These are phyloP conservation scores for Electrona antarctica DNA, from an alignment of 2,113 vertebrate genomes.

Conservation along the genomic window DNA sequence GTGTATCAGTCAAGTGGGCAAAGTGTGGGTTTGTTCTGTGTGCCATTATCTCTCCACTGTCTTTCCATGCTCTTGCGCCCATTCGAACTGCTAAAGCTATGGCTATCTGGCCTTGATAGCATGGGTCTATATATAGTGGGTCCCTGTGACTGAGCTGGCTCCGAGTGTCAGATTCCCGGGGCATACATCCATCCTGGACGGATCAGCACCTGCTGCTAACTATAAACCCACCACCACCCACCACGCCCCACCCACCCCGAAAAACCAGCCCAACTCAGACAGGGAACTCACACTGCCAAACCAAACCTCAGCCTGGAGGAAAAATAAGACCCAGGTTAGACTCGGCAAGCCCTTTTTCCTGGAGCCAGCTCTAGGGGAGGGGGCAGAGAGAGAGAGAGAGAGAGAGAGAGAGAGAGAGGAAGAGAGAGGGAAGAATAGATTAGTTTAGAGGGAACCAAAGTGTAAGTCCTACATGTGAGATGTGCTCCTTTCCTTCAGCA, in stretches of 20 bases:
- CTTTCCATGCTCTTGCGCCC: conserved; percentile 25
- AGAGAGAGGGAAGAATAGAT: conserved; percentile 13
- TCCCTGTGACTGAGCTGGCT: conserved; percentile 78
- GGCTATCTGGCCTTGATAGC: conserved; percentile 71
- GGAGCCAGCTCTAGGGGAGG: conserved; percentile 59
- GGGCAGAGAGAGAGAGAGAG: conserved; percentile 36
- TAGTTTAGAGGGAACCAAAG: conserved; percentile 5
- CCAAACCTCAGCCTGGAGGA: conserved; percentile 58
- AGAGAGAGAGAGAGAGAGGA: conserved; percentile 37
- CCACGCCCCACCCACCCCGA: conserved; percentile 38
- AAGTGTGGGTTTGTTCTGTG: conserved; percentile 25
- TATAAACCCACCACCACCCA: conserved; percentile 70
- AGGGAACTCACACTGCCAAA: conserved; percentile 58
- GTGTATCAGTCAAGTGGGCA: conserved; percentile 9
- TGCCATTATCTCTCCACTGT: conserved; percentile 26
- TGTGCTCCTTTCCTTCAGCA: conserved; percentile 47
- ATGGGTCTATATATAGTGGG: conserved; percentile 85
- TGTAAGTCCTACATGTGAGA: conserved; percentile 44
- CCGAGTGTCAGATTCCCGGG: conserved; percentile 83
- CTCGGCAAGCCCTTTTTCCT: conserved; percentile 54
- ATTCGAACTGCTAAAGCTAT: conserved; percentile 44
- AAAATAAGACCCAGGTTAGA: conserved; percentile 59
- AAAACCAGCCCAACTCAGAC: conserved; percentile 43
- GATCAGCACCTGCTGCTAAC: conserved; percentile 86
- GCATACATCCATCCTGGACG: conserved; percentile 71